Conservation (phyloP, 1,140 invertebrate species). For the Arion vulgaris region DNA sequence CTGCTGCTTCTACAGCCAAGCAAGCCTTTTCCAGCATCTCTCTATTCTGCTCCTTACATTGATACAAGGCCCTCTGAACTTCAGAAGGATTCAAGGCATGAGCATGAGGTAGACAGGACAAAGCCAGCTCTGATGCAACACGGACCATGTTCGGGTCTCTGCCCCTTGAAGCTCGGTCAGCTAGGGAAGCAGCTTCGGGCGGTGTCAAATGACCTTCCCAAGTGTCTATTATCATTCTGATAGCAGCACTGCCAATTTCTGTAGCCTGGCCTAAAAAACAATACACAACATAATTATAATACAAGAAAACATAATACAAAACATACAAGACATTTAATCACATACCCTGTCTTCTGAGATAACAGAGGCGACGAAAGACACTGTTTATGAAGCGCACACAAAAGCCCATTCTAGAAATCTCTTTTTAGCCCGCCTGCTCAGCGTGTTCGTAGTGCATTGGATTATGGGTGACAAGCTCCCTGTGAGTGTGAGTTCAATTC, state of each 20-base stretch:
- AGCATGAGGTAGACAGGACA: conserved; percentile 94
- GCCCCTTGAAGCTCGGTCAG: conserved; percentile 93
- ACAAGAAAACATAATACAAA: too few relatives aligned
- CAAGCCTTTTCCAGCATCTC: conserved; percentile 96
- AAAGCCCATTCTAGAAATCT: too few relatives aligned
- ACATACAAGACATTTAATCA: too few relatives aligned
- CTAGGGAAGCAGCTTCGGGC: conserved; percentile 94
- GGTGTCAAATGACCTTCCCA: conserved; percentile 99
- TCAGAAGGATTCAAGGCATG: conserved; percentile 97
- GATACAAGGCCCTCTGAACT: conserved; percentile 91
- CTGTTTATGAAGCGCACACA: too few relatives aligned
- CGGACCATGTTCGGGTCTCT: conserved; percentile 76
- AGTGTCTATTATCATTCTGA: conserved; percentile 96
- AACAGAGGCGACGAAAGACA: too few relatives aligned
- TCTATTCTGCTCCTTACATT: conserved; percentile 97
- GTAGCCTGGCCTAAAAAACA: conserved; percentile 98
- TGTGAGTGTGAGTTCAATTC: too few relatives aligned
- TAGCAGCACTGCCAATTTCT: conserved; percentile 96
- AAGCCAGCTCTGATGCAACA: conserved; percentile 92
- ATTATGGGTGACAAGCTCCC: too few relatives aligned
- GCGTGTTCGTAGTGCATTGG: too few relatives aligned
- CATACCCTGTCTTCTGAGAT: too few relatives aligned
- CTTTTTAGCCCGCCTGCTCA: too few relatives aligned
- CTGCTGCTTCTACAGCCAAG: conserved; percentile 93
- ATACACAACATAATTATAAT: too few relatives aligned